Evolutionary conservation across 37 sponge, comb jelly and placozoan genomes (phyloP).

Genomic region (Tethya wilhelma): DNA sequence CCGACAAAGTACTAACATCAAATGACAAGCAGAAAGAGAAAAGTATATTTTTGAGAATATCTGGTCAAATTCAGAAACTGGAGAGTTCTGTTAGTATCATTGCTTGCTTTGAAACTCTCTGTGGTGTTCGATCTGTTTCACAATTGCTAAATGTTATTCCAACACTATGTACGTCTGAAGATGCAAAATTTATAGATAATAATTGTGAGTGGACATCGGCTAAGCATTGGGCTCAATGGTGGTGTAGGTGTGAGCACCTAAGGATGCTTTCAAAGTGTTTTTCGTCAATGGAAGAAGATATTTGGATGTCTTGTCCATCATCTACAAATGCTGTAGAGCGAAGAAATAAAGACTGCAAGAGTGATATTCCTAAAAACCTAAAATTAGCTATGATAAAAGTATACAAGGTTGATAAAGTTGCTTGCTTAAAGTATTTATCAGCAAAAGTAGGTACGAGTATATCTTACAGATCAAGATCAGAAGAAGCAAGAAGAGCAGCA

Average conservation of each 20-base stretch:
- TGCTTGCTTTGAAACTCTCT: constrained; percentile 21
- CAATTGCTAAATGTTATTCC: background rate
- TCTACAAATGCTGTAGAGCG: constrained; percentile 42
- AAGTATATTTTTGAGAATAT: background rate
- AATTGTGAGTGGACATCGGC: constrained; percentile 18
- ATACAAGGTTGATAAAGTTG: constrained; percentile 32
- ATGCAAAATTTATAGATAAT: background rate
- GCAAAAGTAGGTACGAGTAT: constrained; percentile 13
- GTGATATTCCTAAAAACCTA: constrained; percentile 6
- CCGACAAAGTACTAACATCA: constrained; percentile 10
- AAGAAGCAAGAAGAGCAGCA: background rate
- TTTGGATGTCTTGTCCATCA: constrained; percentile 14
- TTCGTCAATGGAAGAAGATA: background rate
- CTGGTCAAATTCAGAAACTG: background rate
- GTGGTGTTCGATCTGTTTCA: background rate
- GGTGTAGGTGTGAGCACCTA: constrained; percentile 14
- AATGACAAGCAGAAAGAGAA: constrained; percentile 1
- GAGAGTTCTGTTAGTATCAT: constrained; percentile 1
- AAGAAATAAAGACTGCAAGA: constrained; percentile 21
- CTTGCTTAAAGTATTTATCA: constrained; percentile 28
- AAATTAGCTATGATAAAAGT: constrained; percentile 29
- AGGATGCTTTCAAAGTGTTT: background rate
- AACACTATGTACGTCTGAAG: background rate
- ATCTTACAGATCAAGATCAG: constrained; percentile 20
- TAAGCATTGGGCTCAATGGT: constrained; percentile 26